phyloP scores from a whole-genome alignment of 2,113 vertebrate species.

The Oceanodroma tethys region DNA sequence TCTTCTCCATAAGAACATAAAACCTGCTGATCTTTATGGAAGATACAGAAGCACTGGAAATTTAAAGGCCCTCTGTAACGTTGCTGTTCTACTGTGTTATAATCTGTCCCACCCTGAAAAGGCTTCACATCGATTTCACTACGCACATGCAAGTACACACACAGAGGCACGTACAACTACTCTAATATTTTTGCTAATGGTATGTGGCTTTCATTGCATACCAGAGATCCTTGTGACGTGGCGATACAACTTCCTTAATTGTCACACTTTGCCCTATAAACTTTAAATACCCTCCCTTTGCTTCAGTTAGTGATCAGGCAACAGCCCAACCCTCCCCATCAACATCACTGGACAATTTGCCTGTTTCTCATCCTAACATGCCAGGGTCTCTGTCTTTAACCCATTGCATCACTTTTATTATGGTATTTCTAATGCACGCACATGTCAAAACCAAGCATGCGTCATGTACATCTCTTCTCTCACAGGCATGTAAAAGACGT shows the following conservation, averaged over 20 bases:
- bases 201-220: accelerated
- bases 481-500: background rate
- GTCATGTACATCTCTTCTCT: background rate
- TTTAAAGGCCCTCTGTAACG: background rate
- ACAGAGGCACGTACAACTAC: background rate
- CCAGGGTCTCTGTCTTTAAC: background rate
- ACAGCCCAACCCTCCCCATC: background rate
- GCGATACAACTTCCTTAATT: background rate
- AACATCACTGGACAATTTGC: background rate
- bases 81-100: background rate
- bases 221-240: background rate
- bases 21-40: background rate
- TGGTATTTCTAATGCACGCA: background rate
- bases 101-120: background rate
- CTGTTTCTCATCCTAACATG: background rate
- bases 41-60: background rate
- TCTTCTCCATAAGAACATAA: background rate
- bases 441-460: background rate
- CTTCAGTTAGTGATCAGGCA: background rate
- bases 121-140: background rate
- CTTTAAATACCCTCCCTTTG: background rate
- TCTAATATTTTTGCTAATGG: background rate
- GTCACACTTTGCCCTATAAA: background rate
- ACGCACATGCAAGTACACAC: background rate
- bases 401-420: background rate